Evolutionary conservation across 2,113 vertebrate genomes (phyloP).

Genomic region (Alouatta palliata): DNA sequence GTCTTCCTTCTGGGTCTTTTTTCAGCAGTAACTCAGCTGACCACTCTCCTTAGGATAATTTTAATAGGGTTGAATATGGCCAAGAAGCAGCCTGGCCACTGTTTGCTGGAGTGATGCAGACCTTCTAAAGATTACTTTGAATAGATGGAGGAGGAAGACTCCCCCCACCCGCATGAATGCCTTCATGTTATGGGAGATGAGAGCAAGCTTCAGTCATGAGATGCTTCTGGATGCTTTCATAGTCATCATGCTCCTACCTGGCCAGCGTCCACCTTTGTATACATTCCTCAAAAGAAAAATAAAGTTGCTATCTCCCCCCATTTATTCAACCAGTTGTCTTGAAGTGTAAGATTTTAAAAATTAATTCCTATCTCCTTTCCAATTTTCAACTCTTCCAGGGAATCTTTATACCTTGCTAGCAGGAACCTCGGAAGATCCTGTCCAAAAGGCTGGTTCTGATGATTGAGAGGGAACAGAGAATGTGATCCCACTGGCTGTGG

Average conservation of each 20-base stretch:
- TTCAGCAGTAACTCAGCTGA: neutral
- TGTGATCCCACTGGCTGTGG: too few species aligned
- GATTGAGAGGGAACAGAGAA: neutral
- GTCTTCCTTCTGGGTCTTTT: neutral
- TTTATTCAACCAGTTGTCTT: neutral
- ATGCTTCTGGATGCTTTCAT: accelerated
- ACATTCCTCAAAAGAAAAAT: neutral
- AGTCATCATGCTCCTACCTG: neutral
- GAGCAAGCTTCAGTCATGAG: accelerated
- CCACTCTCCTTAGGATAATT: neutral
- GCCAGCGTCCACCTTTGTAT: neutral
- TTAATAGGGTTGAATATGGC: too few species aligned
- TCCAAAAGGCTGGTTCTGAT: neutral
- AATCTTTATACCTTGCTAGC: neutral
- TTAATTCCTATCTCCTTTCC: neutral
- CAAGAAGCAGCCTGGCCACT: neutral
- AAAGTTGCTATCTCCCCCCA: neutral
- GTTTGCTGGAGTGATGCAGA: neutral
- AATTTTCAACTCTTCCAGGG: neutral
- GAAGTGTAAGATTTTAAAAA: neutral
- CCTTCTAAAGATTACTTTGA: neutral
- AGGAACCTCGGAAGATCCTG: neutral
- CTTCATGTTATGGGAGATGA: neutral
- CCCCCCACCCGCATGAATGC: neutral
- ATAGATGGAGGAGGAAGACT: neutral